Conservation (phyloP, 1,140 invertebrate species). For the Fopius arisanus region DNA sequence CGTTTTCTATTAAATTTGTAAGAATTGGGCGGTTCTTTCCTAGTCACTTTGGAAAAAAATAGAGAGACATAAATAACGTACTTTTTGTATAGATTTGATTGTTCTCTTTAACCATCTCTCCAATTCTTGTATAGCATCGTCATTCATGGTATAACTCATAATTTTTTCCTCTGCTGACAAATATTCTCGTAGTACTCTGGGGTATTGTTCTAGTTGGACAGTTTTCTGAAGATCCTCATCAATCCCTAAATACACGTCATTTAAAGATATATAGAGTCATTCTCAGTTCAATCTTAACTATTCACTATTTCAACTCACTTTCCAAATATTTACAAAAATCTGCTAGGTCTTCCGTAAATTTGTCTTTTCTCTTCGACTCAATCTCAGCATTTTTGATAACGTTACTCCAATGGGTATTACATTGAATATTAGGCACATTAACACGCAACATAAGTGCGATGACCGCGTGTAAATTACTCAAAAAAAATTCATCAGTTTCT, state of each 20-base stretch:
- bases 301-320: slow-evolving; percentile 55
- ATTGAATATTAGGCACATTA: slow-evolving; percentile 59
- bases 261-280: no score
- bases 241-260: slow-evolving; percentile 63
- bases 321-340: slow-evolving; percentile 66
- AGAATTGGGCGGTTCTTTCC: no score
- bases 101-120: slow-evolving; percentile 69
- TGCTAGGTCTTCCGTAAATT: slow-evolving; percentile 68
- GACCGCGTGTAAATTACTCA: slow-evolving; percentile 56
- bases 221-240: slow-evolving; percentile 68
- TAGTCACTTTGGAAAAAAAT: slow-evolving; percentile 22
- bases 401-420: slow-evolving; percentile 66
- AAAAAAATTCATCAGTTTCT: slow-evolving; percentile 50
- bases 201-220: slow-evolving; percentile 67
- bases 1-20: no score
- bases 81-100: slow-evolving; percentile 73
- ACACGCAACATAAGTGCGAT: slow-evolving; percentile 62
- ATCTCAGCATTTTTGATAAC: slow-evolving; percentile 59
- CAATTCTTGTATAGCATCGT: slow-evolving; percentile 64
- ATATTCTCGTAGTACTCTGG: slow-evolving; percentile 65
- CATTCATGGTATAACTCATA: slow-evolving; percentile 61
- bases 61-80: slow-evolving; percentile 39
- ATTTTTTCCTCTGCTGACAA: slow-evolving; percentile 64
- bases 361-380: slow-evolving; percentile 58
- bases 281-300: no score